phyloP scores from a whole-genome alignment of 2,113 vertebrate genomes.

The Antechinus stuartii region DNA sequence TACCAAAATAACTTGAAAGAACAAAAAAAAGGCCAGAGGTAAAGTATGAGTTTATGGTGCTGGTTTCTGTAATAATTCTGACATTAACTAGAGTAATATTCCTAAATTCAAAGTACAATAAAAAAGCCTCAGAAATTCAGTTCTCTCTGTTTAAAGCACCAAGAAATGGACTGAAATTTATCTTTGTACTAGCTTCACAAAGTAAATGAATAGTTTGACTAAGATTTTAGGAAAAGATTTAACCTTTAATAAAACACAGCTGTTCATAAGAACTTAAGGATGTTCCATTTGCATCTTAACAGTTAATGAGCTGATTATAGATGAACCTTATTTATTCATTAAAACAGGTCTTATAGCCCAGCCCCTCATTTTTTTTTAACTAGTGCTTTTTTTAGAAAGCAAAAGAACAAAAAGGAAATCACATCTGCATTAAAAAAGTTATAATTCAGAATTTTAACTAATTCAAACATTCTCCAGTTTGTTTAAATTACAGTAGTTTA shows the following conservation, averaged over 20 bases:
- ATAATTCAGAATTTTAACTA: conserved; percentile 66
- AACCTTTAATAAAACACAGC: conserved; percentile 74
- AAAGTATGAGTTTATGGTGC: conserved; percentile 42
- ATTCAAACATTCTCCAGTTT: conserved; percentile 55
- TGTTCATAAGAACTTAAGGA: conserved; percentile 71
- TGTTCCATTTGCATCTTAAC: conserved; percentile 75
- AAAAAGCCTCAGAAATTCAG: conserved; percentile 17
- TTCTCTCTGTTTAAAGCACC: conserved; percentile 57
- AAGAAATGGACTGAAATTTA: conserved; percentile 51
- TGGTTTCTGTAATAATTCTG: conserved; percentile 48
- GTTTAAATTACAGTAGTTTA: conserved; percentile 64
- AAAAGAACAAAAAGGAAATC: conserved; percentile 22
- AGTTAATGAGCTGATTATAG: conserved; percentile 76
- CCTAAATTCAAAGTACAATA: background rate
- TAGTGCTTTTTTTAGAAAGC: conserved; percentile 74
- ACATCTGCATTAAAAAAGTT: conserved; percentile 72
- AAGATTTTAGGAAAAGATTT: conserved; percentile 67
- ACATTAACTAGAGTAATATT: conserved; percentile 38
- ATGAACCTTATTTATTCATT: conserved; percentile 79
- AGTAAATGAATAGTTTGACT: conserved; percentile 67
- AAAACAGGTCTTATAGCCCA: conserved; percentile 74
- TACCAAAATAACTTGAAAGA: conserved; percentile 79
- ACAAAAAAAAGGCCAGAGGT: conserved; percentile 87
- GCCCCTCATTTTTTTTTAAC: conserved; percentile 60
- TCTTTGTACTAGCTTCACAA: conserved; percentile 58